Percentiles rank a stretch among this genome's conserved stretches.
phyloP scores from a whole-genome alignment of 2,797 vertebrate genomes.

The Acanthurus lineatus region DNA sequence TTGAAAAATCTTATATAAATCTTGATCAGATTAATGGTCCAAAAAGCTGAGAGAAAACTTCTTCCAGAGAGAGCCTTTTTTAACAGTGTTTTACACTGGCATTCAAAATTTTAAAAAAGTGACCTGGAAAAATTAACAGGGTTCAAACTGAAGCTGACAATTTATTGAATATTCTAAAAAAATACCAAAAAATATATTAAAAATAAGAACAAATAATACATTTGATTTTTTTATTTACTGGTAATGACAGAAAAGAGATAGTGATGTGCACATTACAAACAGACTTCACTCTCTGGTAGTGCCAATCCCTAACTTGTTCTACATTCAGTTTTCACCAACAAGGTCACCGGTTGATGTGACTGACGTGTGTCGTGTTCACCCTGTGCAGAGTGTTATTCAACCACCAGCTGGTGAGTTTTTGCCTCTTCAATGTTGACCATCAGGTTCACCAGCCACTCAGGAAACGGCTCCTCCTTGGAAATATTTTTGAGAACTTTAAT shows the following conservation, averaged over 20 bases:
- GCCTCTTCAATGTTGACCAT: slow-evolving; percentile 89
- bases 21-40: not conserved
- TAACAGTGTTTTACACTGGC: too few species aligned
- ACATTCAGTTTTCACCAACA: slow-evolving; percentile 6
- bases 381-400: slow-evolving; percentile 64
- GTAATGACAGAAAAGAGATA: not conserved
- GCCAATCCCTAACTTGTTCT: not conserved
- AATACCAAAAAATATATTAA: too few species aligned
- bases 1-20: not conserved
- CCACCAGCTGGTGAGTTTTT: slow-evolving; percentile 81
- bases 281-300: slow-evolving; percentile 12
- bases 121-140: not conserved
- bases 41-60: slow-evolving; percentile 5
- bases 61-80: not conserved
- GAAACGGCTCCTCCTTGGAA: slow-evolving; percentile 51
- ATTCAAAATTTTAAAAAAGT: too few species aligned
- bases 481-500: not conserved
- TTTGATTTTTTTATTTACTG: not conserved
- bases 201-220: not conserved
- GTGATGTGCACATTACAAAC: not conserved
- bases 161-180: not conserved
- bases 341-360: not conserved
- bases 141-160: not conserved
- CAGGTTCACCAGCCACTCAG: slow-evolving; percentile 83
- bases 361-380: not conserved